These are phyloP conservation scores for Nibea albiflora DNA, from an alignment of 2,113 vertebrate species.

Conservation along the genomic window DNA sequence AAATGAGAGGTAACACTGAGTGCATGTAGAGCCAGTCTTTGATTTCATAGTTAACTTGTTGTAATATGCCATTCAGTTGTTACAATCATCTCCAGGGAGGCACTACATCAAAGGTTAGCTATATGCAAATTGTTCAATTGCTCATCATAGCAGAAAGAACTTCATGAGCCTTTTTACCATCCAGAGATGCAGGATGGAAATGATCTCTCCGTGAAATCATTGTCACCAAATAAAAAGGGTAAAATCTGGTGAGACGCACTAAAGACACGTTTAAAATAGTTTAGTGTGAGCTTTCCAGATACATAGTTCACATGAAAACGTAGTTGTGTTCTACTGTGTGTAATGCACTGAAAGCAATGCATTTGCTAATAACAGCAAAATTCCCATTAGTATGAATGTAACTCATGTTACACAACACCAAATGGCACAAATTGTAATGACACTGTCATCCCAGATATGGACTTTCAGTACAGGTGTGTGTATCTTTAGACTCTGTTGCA, in stretches of 20 bases:
- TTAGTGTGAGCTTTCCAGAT: background rate
- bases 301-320: background rate
- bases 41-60: slow-evolving; percentile 9
- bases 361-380: background rate
- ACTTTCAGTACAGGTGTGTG: background rate
- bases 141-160: slow-evolving; percentile 34
- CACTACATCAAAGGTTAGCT: slow-evolving; percentile 51
- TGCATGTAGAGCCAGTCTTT: background rate
- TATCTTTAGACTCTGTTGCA: background rate
- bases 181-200: slow-evolving; percentile 18
- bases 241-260: slow-evolving; percentile 7
- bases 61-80: slow-evolving; percentile 31
- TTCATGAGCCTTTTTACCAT: slow-evolving; percentile 37
- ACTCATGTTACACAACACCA: background rate
- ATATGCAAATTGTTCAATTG: slow-evolving; percentile 53
- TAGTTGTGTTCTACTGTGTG: background rate
- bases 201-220: slow-evolving; percentile 45
- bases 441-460: background rate
- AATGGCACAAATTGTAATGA: background rate
- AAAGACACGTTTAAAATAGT: background rate
- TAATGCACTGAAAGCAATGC: background rate
- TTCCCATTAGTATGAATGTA: background rate
- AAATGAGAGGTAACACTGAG: slow-evolving; percentile 22
- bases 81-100: slow-evolving; percentile 25
- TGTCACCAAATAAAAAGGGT: slow-evolving; percentile 47